phyloP scores from a whole-genome alignment of 1,140 invertebrate species.

The Limonius californicus region DNA sequence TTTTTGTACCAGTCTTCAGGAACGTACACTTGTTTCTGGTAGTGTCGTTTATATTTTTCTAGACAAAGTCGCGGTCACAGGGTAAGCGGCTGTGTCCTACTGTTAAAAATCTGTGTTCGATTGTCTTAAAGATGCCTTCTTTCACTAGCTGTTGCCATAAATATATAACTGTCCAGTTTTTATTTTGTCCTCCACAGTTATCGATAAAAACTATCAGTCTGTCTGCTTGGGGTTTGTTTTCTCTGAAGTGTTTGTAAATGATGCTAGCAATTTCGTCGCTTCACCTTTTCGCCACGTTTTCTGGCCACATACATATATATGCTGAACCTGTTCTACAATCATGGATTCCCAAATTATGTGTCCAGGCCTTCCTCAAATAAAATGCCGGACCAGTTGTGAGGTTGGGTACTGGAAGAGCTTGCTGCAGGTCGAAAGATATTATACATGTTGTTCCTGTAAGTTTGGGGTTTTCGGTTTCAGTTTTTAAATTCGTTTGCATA shows the following conservation, averaged over 20 bases:
- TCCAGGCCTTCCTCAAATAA: slow-evolving; percentile 16
- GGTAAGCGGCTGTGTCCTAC: slow-evolving; percentile 4
- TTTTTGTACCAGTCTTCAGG: slow-evolving; percentile 4
- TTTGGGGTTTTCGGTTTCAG: too few relatives aligned
- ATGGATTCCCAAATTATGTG: slow-evolving; percentile 8
- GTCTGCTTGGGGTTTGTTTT: not conserved
- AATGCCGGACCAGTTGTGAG: too few relatives aligned
- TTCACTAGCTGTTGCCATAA: slow-evolving; percentile 14
- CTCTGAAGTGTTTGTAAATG: slow-evolving; percentile 2
- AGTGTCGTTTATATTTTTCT: slow-evolving; percentile 7
- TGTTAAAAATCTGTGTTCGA: slow-evolving; percentile 9
- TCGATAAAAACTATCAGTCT: slow-evolving; percentile 26
- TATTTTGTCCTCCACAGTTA: slow-evolving; percentile 27
- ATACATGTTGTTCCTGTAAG: too few relatives aligned
- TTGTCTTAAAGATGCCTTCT: not conserved
- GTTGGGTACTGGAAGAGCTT: too few relatives aligned
- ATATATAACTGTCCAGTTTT: slow-evolving; percentile 22
- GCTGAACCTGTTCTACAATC: not conserved
- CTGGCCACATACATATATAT: slow-evolving; percentile 16
- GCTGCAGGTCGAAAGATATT: too few relatives aligned
- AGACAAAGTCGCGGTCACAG: slow-evolving; percentile 1
- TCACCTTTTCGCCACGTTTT: slow-evolving; percentile 15
- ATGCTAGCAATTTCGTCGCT: slow-evolving; percentile 19
- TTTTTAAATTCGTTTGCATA: too few relatives aligned
- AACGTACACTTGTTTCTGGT: slow-evolving; percentile 1